Base-by-base conservation (phyloP, 2,888 invertebrate genomes). In the Drosophila mulleri region DNA sequence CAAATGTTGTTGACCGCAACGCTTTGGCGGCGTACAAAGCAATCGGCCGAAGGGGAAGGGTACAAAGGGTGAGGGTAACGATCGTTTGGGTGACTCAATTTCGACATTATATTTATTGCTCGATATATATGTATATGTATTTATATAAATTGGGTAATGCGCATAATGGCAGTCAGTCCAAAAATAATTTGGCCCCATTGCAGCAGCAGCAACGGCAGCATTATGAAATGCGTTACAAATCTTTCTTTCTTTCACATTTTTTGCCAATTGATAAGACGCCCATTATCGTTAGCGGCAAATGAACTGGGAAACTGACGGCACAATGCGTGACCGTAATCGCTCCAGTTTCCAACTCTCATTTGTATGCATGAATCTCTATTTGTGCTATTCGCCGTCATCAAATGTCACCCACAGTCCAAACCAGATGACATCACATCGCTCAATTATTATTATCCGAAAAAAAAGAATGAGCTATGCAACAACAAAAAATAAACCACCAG, bases 181-280 rank as follows among this genome's bases (percentile, higher is more conserved):
- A 12, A 65, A 47, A 50, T 60, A 35, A 35, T 39, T 54, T 56
- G 68, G 58, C 65, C 77, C 73, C 69, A 66, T 65, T 67, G 59
- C 73, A 50, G 48, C 48, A 39, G 37, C 37, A 47, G 16, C 45
- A 47, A 54, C 72, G 2, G 53, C 75, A 1, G 56, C 73, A 65
- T 82, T 80, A 85, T 82, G 78, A 88, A 83, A 82, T 3, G 80
- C 80, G 83, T 88, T 76, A 82, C 88, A 75, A 83, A 87, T 83
- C 45, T 68, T 71, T 53, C 11, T 42, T 63, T 77, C 32, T 50
- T 64, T 60, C 14, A 47, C 64, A 32, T 20, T 41, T 54, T 72
- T 66, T 54, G 60, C 66, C 72, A 67, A 72, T 72, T 44, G 68
- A 57, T 54, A 61, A 48, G 47, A 54, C 61, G 64, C 41, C 57